These are phyloP conservation scores for Calyptommatus sinebrachiatus DNA, from an alignment of 2,113 vertebrate species.

Conservation along the genomic window DNA sequence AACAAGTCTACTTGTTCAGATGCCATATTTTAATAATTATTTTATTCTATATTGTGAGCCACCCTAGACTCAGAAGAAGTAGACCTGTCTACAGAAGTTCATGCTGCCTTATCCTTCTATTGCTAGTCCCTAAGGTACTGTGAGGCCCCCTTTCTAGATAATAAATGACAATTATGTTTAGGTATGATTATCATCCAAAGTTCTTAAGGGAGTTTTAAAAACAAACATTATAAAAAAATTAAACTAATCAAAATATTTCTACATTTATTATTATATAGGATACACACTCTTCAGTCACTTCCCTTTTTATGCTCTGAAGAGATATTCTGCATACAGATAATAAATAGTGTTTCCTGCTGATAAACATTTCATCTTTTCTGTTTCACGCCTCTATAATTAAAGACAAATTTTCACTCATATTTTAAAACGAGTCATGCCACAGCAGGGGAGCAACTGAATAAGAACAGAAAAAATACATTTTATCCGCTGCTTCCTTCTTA, in stretches of 20 bases:
- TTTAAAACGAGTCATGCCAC: not conserved
- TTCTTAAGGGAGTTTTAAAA: not conserved
- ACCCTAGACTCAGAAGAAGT: too few relatives aligned
- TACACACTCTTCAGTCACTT: not conserved
- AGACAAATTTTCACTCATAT: not conserved
- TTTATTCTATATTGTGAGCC: too few relatives aligned
- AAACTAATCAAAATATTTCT: not conserved
- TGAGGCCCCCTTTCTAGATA: too few relatives aligned
- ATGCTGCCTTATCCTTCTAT: too few relatives aligned
- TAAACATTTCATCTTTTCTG: slow-evolving; percentile 17
- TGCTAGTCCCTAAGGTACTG: too few relatives aligned
- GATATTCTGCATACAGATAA: not conserved
- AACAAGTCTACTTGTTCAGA: too few relatives aligned
- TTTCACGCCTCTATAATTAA: not conserved
- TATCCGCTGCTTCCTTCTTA: not conserved
- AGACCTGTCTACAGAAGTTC: too few relatives aligned
- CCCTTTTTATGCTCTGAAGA: not conserved
- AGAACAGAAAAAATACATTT: not conserved
- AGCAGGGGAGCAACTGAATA: not conserved
- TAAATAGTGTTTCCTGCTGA: slow-evolving; percentile 10
- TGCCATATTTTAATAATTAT: too few relatives aligned
- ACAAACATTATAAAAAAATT: not conserved
- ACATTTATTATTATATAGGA: not conserved
- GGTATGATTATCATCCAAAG: too few relatives aligned
- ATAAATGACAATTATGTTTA: not conserved